Conservation (phyloP, 2,888 invertebrate genomes). For the Standfussiana lucernea region DNA sequence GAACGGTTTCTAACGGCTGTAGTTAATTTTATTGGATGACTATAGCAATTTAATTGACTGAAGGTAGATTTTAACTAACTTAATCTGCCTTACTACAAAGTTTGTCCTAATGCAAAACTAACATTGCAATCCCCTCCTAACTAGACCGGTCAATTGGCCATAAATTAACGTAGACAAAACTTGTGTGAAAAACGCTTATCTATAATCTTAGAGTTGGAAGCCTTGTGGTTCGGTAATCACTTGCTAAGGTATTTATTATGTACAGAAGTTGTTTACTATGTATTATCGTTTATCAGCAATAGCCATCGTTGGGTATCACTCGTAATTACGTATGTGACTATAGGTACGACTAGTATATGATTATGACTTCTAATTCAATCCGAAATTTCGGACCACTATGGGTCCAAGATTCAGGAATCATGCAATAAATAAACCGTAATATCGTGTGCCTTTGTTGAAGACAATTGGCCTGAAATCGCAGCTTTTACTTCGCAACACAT, state of each 20-base stretch:
- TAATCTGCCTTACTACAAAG: not conserved
- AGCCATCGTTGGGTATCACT: not conserved
- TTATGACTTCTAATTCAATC: not conserved
- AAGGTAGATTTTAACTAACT: not conserved
- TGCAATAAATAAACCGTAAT: not conserved
- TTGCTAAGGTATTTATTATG: conserved; percentile 4
- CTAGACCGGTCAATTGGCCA: not conserved
- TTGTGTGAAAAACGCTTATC: not conserved
- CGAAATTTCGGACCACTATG: not conserved
- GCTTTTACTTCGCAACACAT: not conserved
- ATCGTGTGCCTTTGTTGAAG: not conserved
- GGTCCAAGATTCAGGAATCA: not conserved
- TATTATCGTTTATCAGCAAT: not conserved
- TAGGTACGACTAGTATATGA: not conserved
- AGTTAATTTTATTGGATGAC: not conserved
- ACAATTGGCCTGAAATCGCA: not conserved
- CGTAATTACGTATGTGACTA: not conserved
- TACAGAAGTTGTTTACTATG: conserved; percentile 4
- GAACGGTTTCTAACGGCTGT: not conserved
- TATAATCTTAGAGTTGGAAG: not conserved
- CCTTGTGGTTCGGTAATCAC: conserved; percentile 10
- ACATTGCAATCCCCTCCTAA: not conserved
- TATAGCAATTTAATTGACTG: not conserved
- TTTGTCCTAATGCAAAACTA: not conserved
- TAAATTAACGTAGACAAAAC: not conserved